Evolutionary conservation across 2,888 invertebrate species (phyloP).

Genomic region (Idaea dimidiata): DNA sequence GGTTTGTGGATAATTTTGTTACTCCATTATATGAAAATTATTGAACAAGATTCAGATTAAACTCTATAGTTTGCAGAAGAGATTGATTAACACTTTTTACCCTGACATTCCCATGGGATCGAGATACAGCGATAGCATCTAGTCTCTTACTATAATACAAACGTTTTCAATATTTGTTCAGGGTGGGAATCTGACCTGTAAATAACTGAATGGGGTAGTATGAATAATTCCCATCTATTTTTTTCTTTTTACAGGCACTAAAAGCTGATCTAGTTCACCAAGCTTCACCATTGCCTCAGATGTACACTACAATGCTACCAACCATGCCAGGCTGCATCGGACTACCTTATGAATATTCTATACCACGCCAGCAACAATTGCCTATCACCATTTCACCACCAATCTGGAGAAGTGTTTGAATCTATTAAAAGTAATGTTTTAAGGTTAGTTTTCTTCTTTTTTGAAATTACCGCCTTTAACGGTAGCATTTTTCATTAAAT

Average conservation of each 20-base stretch:
- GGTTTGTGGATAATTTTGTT: too few species aligned
- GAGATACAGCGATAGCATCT: too few species aligned
- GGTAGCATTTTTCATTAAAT: background rate
- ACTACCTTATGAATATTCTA: slow-evolving; percentile 50
- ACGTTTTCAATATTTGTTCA: too few species aligned
- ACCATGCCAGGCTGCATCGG: slow-evolving; percentile 43
- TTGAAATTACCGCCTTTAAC: slow-evolving; percentile 10
- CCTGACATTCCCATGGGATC: too few species aligned
- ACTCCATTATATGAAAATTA: too few species aligned
- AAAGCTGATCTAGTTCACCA: slow-evolving; percentile 48
- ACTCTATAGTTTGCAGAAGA: too few species aligned
- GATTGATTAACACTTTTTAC: too few species aligned
- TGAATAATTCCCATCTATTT: background rate
- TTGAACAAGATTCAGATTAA: too few species aligned
- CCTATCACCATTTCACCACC: slow-evolving; percentile 40
- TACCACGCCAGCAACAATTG: slow-evolving; percentile 45
- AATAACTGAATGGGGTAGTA: too few species aligned
- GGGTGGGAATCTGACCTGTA: too few species aligned
- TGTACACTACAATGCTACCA: slow-evolving; percentile 45
- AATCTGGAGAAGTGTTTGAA: slow-evolving; percentile 51
- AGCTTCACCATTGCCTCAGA: slow-evolving; percentile 36
- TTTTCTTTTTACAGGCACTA: slow-evolving; percentile 46
- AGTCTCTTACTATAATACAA: too few species aligned
- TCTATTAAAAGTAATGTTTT: background rate
- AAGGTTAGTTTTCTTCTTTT: slow-evolving; percentile 12